phyloP scores from a whole-genome alignment of 1,140 invertebrate genomes.

The Pararge aegeria region DNA sequence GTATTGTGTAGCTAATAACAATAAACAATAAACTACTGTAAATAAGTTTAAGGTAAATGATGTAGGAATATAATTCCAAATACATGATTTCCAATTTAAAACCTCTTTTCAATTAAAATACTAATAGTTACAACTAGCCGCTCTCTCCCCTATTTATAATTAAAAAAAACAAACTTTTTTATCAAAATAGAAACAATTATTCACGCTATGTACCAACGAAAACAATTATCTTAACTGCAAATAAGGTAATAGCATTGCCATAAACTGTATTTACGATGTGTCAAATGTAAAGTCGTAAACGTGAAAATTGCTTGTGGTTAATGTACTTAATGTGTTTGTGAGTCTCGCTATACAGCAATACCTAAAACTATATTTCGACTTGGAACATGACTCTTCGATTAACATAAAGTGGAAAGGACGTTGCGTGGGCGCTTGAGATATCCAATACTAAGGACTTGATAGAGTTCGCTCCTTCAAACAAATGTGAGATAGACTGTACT shows the following conservation, averaged over 20 bases:
- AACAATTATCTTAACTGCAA: conserved; percentile 13
- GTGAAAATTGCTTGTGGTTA: conserved; percentile 59
- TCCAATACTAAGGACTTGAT: conserved; percentile 15
- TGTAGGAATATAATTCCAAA: too few relatives aligned
- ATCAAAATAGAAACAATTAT: conserved; percentile 5
- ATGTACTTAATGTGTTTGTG: conserved; percentile 49
- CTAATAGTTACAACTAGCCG: too few relatives aligned
- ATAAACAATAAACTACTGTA: too few relatives aligned
- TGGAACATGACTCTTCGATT: conserved; percentile 75
- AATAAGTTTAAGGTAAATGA: too few relatives aligned
- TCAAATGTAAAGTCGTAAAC: conserved; percentile 65
- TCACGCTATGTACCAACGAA: background rate
- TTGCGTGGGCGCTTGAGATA: conserved; percentile 59
- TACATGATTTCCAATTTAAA: too few relatives aligned
- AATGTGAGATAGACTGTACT: background rate
- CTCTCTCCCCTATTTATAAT: too few relatives aligned
- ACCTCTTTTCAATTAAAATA: too few relatives aligned
- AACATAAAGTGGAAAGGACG: conserved; percentile 72
- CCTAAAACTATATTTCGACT: conserved; percentile 50
- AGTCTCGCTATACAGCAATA: conserved; percentile 43
- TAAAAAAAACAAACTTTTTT: too few relatives aligned
- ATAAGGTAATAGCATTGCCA: conserved; percentile 31
- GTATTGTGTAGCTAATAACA: too few relatives aligned
- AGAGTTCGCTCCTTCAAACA: conserved; percentile 7
- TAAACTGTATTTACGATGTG: conserved; percentile 57